These are phyloP conservation scores for Aphidius colemani DNA, from an alignment of 2,888 invertebrate genomes.

Conservation along the genomic window DNA sequence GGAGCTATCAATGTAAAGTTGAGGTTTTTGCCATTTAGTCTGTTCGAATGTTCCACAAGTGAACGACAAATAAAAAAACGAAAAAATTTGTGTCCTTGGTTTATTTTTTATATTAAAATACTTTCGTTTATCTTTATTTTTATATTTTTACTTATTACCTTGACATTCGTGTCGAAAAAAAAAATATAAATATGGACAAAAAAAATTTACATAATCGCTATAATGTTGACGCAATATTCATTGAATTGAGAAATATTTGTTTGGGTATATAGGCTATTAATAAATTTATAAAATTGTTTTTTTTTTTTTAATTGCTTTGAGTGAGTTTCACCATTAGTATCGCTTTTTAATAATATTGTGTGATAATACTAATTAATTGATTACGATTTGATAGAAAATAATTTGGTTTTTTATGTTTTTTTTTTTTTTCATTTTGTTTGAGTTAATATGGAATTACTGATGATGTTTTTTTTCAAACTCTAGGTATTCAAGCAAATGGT, in stretches of 20 bases:
- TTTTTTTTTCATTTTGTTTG: neutral
- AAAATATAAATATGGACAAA: conserved; percentile 20
- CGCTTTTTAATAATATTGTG: conserved; percentile 3
- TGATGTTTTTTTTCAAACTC: conserved; percentile 5
- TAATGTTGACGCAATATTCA: conserved; percentile 30
- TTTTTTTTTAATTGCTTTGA: conserved; percentile 19
- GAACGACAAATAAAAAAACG: too few relatives aligned
- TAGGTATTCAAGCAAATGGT: conserved; percentile 58
- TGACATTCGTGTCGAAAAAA: neutral
- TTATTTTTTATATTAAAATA: too few relatives aligned
- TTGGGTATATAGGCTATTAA: conserved; percentile 28
- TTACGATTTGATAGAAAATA: neutral
- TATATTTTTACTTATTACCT: too few relatives aligned
- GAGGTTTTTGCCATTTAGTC: too few relatives aligned
- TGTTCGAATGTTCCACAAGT: too few relatives aligned
- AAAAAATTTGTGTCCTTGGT: too few relatives aligned
- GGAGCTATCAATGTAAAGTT: too few relatives aligned
- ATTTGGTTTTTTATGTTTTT: conserved; percentile 7
- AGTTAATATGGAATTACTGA: too few relatives aligned
- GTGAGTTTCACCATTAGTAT: neutral
- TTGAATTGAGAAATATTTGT: conserved; percentile 33
- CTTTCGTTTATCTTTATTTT: too few relatives aligned
- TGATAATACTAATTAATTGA: neutral
- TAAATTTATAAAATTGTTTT: neutral
- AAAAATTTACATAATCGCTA: conserved; percentile 22